Conservation (phyloP, 64 coral and sea anemone genomes). For the Trachythela sp. region DNA sequence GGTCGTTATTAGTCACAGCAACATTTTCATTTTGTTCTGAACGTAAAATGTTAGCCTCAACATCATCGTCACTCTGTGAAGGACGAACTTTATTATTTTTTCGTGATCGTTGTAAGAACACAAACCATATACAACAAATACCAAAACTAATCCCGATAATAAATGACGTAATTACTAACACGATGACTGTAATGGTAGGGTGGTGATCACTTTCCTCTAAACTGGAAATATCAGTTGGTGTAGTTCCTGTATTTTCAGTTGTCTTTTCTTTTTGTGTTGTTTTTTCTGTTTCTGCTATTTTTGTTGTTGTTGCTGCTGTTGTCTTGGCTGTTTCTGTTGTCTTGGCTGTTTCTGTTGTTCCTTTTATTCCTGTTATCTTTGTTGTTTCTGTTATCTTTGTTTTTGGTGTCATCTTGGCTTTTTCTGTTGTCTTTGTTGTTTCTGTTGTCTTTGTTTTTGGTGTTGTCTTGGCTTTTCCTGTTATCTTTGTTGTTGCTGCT, state of each 20-base stretch:
- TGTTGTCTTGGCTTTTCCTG: neutral
- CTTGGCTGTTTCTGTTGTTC: too few relatives aligned
- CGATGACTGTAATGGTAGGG: neutral
- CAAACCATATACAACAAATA: neutral
- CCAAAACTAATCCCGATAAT: neutral
- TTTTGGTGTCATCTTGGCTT: too few relatives aligned
- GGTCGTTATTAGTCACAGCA: too few relatives aligned
- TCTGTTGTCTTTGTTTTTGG: neutral
- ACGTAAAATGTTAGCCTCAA: too few relatives aligned
- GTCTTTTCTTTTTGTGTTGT: neutral
- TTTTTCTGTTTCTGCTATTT: neutral
- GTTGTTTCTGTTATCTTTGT: too few relatives aligned
- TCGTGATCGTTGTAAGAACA: neutral
- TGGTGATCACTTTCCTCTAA: neutral
- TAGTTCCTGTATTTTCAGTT: neutral
- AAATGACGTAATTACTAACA: neutral
- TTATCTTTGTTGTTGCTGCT: neutral
- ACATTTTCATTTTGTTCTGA: too few relatives aligned
- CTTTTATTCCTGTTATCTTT: too few relatives aligned
- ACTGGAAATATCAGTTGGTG: neutral
- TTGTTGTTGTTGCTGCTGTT: neutral
- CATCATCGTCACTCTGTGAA: neutral
- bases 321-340: neutral
- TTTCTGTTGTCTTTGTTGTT: neutral
- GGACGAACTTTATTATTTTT: neutral